Percentiles rank a stretch among this genome's conserved stretches.
Evolutionary conservation across 2,113 vertebrate genomes (phyloP).

Genomic region (Ia io): DNA sequence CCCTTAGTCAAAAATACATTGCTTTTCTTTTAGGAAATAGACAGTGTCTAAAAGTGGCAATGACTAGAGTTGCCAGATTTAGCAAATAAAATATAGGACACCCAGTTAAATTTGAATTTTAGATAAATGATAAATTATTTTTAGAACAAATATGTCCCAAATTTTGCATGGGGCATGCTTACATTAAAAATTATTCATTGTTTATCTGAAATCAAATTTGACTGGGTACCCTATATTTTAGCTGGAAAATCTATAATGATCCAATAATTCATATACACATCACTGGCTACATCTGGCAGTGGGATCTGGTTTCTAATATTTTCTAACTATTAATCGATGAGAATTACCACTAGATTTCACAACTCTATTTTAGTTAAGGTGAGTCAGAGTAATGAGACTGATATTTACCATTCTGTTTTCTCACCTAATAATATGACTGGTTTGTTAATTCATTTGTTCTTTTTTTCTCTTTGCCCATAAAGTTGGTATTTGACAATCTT

Average conservation of each 20-base stretch:
- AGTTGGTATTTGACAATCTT: not conserved
- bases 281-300: not conserved
- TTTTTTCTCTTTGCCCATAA: not conserved
- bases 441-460: not conserved
- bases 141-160: not conserved
- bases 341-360: not conserved
- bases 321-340: not conserved
- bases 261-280: not conserved
- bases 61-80: not conserved
- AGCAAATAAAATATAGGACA: conserved; percentile 5
- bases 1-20: not conserved
- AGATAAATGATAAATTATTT: not conserved
- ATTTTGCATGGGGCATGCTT: not conserved
- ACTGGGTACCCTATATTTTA: not conserved
- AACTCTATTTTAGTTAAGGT: not conserved
- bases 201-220: conserved; percentile 8
- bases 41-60: not conserved
- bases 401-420: not conserved
- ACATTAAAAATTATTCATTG: not conserved
- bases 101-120: not conserved
- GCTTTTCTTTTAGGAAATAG: not conserved
- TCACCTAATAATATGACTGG: not conserved
- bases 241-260: not conserved
- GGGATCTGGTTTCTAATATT: not conserved
- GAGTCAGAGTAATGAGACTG: not conserved